Evolutionary conservation across 2,113 vertebrate genomes (phyloP).

Genomic region (Periophthalmodon schlosseri): DNA sequence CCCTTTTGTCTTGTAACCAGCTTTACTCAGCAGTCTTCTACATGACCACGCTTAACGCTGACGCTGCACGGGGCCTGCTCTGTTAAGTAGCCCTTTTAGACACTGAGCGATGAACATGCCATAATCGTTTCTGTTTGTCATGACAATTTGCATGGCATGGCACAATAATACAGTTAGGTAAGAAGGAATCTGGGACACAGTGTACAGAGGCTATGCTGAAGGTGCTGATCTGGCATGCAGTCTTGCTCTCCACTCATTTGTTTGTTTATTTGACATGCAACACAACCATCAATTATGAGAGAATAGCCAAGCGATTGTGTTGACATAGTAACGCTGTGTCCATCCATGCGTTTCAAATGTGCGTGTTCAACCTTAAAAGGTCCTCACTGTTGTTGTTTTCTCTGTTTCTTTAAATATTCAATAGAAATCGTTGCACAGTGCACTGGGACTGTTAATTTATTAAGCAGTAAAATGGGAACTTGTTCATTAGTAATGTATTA

Average conservation of each 20-base stretch:
- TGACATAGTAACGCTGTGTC: conserved; percentile 39
- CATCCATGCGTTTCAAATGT: conserved; percentile 53
- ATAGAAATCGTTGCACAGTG: conserved; percentile 41
- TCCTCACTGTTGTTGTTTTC: conserved; percentile 42
- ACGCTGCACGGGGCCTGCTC: conserved; percentile 12
- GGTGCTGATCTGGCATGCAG: conserved; percentile 41
- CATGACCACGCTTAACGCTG: conserved; percentile 35
- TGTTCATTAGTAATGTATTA: conserved; percentile 58
- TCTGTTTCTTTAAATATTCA: conserved; percentile 58
- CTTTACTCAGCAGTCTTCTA: conserved; percentile 51
- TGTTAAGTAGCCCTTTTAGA: conserved; percentile 29
- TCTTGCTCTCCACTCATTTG: conserved; percentile 19
- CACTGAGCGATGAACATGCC: conserved; percentile 48
- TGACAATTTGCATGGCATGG: conserved; percentile 43
- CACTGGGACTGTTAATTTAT: conserved; percentile 52
- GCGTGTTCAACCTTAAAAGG: conserved; percentile 49
- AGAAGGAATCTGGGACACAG: conserved; percentile 60
- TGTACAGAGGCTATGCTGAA: conserved; percentile 48
- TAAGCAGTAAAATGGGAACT: conserved; percentile 49
- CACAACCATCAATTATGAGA: conserved; percentile 43
- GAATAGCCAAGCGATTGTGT: conserved; percentile 34
- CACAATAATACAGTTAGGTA: conserved; percentile 58
- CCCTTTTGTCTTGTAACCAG: conserved; percentile 9
- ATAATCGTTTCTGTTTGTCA: conserved; percentile 40
- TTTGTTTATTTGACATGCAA: conserved; percentile 42